These are phyloP conservation scores for Orbicella faveolata DNA, from an alignment of 64 coral and sea anemone species.

Conservation along the genomic window DNA sequence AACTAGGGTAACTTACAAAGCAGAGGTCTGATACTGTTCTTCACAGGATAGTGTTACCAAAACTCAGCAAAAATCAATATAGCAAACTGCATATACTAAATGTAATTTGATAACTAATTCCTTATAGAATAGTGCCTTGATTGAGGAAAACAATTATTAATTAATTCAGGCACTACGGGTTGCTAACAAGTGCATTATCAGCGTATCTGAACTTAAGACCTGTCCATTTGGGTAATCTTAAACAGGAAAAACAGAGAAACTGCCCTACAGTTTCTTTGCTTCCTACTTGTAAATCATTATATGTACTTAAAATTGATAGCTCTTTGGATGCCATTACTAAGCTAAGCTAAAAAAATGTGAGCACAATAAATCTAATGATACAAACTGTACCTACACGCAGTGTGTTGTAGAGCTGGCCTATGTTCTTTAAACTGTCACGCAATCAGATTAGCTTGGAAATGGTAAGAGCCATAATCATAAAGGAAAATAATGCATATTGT, in stretches of 20 bases:
- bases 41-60: neutral
- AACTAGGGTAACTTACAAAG: neutral
- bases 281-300: neutral
- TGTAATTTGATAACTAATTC: neutral
- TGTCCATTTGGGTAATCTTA: neutral
- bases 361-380: neutral
- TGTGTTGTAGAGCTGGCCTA: too few relatives aligned
- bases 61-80: neutral
- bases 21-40: neutral
- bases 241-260: neutral
- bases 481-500: neutral
- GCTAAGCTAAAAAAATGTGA: neutral
- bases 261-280: neutral
- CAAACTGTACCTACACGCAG: too few relatives aligned
- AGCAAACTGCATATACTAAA: neutral
- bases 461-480: neutral
- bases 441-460: neutral
- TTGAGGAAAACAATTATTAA: neutral
- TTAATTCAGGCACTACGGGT: too few relatives aligned
- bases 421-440: too few relatives aligned
- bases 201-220: too few relatives aligned
- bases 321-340: conserved; percentile 5
- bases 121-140: neutral
- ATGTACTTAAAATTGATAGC: neutral
- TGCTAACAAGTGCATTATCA: too few relatives aligned